phyloP scores from a whole-genome alignment of 2,113 vertebrate genomes.

The Craseonycteris thonglongyai region DNA sequence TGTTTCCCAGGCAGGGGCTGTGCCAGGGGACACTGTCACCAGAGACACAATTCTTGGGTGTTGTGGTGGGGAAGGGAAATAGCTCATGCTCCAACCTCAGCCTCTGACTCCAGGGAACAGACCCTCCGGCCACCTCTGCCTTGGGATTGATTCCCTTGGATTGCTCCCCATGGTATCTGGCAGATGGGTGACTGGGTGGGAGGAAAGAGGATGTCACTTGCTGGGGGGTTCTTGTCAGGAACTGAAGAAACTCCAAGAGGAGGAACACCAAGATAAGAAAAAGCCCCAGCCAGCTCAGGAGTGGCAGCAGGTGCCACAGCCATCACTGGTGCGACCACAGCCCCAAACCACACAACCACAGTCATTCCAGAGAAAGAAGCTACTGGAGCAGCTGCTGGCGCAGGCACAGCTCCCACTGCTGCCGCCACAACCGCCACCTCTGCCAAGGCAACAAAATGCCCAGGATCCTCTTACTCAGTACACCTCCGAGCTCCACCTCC shows the following conservation, averaged over 20 bases:
- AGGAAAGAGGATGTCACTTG: not conserved
- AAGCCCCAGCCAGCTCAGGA: not conserved
- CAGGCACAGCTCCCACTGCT: not conserved
- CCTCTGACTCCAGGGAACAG: not conserved
- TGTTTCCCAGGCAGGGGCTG: not conserved
- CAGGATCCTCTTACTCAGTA: not conserved
- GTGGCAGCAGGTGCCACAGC: not conserved
- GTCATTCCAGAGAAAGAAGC: not conserved
- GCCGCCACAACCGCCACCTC: not conserved
- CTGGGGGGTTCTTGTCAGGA: constrained; percentile 1
- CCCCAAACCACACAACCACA: not conserved
- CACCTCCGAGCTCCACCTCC: not conserved
- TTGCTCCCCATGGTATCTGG: not conserved
- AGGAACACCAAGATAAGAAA: not conserved
- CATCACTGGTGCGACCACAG: rapidly evolving
- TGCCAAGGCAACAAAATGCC: not conserved
- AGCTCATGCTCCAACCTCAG: not conserved
- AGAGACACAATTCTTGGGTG: not conserved
- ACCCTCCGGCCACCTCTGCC: rapidly evolving
- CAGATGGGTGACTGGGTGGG: not conserved
- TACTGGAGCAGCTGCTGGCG: no score
- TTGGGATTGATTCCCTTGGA: not conserved
- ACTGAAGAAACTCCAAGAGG: not conserved
- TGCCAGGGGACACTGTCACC: not conserved
- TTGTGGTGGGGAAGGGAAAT: not conserved